A percentile compares a stretch with the other conserved stretches of the same genome.
Evolutionary conservation across 1,140 invertebrate genomes (phyloP).

Genomic region (Neodiprion fabricii): DNA sequence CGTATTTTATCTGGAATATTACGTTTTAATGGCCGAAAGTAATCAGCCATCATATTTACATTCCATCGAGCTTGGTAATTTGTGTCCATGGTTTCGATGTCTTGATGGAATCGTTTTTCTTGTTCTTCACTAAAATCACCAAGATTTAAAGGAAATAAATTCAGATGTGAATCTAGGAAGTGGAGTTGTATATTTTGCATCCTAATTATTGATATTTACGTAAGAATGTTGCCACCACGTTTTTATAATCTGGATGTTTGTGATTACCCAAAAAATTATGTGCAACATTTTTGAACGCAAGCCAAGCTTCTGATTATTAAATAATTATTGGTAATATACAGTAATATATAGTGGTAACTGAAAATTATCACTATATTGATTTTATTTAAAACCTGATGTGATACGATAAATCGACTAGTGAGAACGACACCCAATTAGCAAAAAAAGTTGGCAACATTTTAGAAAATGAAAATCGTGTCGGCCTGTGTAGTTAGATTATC

Average conservation of each 20-base stretch:
- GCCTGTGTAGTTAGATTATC: no score
- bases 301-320: no score
- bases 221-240: conserved; percentile 37
- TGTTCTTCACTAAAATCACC: conserved; percentile 48
- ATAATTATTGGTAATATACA: no score
- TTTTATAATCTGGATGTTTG: conserved; percentile 36
- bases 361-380: no score
- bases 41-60: conserved; percentile 45
- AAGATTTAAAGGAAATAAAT: conserved; percentile 46
- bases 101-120: conserved; percentile 52
- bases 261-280: conserved; percentile 33
- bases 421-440: no score
- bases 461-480: no score
- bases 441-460: no score
- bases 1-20: no score
- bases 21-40: conserved; percentile 29
- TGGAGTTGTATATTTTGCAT: conserved; percentile 48
- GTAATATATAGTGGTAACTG: no score
- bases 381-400: no score
- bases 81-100: conserved; percentile 42
- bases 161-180: conserved; percentile 52
- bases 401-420: no score
- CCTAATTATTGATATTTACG: conserved; percentile 35
- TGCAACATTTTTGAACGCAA: background rate
- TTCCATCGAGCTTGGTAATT: conserved; percentile 46